A percentile compares a stretch with the other conserved stretches of the same genome.
Conservation (phyloP, 2,113 vertebrate species). For the Oenanthe oenanthe region DNA sequence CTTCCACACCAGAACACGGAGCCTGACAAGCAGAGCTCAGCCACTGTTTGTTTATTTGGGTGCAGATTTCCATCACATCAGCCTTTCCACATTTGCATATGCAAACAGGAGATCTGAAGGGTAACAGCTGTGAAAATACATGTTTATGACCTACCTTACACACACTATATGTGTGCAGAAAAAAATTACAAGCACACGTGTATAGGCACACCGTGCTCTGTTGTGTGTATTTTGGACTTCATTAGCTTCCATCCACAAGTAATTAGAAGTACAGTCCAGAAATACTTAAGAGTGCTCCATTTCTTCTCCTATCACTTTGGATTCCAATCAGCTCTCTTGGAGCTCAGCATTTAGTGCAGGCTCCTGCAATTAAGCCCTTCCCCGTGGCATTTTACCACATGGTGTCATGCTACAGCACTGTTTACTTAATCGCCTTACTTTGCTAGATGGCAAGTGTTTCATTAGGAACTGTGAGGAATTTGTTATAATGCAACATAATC, state of each 20-base stretch:
- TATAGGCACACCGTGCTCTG: not conserved
- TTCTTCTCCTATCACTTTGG: conserved; percentile 4
- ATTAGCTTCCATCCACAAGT: not conserved
- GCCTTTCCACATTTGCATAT: conserved; percentile 18
- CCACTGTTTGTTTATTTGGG: not conserved
- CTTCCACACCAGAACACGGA: not conserved
- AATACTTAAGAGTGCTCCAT: not conserved
- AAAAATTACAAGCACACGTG: not conserved
- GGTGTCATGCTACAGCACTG: not conserved
- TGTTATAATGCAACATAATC: not conserved
- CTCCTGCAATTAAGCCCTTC: conserved; percentile 38
- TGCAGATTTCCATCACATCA: not conserved
- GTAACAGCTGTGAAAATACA: not conserved
- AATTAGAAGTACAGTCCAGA: conserved; percentile 32
- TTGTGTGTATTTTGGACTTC: conserved; percentile 16
- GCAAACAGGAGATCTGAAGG: not conserved
- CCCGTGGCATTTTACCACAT: conserved; percentile 22
- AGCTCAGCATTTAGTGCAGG: not conserved
- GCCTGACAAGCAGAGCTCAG: not conserved
- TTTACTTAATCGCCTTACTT: conserved; percentile 8
- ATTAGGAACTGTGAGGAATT: conserved; percentile 21
- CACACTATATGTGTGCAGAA: not conserved
- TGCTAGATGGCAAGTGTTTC: conserved; percentile 43
- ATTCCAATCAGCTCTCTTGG: not conserved
- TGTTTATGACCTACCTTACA: not conserved